phyloP scores from a whole-genome alignment of 2,113 vertebrate genomes.

The Polypterus bichir region DNA sequence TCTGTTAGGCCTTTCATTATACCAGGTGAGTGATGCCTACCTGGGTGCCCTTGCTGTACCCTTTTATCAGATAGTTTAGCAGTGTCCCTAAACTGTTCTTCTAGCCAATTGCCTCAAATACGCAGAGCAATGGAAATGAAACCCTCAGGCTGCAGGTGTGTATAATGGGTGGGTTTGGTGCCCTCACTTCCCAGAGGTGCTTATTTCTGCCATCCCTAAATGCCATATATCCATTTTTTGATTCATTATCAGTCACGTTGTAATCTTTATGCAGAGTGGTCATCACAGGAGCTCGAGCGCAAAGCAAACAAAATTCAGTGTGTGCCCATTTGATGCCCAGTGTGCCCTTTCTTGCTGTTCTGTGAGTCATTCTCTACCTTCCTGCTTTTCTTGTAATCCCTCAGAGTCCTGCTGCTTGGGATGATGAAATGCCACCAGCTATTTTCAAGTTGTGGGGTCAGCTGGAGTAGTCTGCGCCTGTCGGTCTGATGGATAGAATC shows the following conservation, averaged over 20 bases:
- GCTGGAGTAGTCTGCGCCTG: background rate
- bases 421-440: slow-evolving; percentile 2
- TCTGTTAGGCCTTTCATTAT: no score
- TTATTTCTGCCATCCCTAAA: no score
- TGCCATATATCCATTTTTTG: background rate
- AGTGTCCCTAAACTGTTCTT: no score
- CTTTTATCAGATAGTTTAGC: no score
- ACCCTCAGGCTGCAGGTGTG: no score
- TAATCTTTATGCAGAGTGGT: background rate
- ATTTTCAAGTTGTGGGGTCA: background rate
- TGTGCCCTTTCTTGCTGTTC: background rate
- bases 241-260: background rate
- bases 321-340: background rate
- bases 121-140: no score
- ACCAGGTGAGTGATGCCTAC: no score
- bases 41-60: no score
- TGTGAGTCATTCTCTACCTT: background rate
- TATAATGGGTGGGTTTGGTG: no score
- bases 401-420: background rate
- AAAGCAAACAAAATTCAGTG: background rate
- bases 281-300: background rate
- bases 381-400: background rate
- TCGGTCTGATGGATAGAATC: background rate
- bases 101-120: no score
- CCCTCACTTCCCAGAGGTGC: no score